Base-by-base conservation (phyloP, 2,888 invertebrate genomes). In the Eupithecia insigniata region DNA sequence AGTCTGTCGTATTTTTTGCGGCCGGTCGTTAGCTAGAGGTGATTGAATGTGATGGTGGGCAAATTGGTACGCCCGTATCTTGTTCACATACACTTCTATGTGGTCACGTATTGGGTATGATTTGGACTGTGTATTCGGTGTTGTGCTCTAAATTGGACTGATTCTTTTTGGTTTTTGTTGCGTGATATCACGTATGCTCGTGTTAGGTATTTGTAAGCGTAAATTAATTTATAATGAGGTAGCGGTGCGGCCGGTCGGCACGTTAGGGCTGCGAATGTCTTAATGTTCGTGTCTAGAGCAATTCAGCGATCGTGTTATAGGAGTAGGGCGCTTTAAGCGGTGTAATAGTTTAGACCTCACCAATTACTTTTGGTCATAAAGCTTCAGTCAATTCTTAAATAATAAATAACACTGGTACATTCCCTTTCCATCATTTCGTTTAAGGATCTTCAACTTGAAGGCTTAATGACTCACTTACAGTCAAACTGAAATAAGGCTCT, bases 21-120 rank as follows among this genome's bases (percentile, higher is more conserved):
- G 84, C 79, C 81, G 85, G 89, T 93, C 92, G 93, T 94, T 93
- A 92, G 92, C 82, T 84, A 81, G 89, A 89, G 92, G 88, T 91
- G 92, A 93, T 93, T 93, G 93, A 94, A 93, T 93, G 91, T 89
- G 92, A 92, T 92, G 90, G 92, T 85, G 87, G 85, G 84, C 87
- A 89, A 90, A 91, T 92, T 90, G 89, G 86, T 70, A 58, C 36
- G 62, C 82, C 85, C 87, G 81, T 84, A 80, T 77, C 74, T 80
- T 79, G 74, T 76, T 71, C 72, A 72, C 73, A 78, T 76, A 75
- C 67, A 72, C 71, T 68, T 68, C 75, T 71, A 75, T 75, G 80
- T 79, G 81, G 82, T 85, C 88, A 91, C 89, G 90, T 92, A 89
- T 83, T 79, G 80, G 78, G 80, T 84, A 83, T 83, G 84, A 84